These are phyloP conservation scores for Babyrousa celebensis DNA, from an alignment of 2,797 vertebrate genomes.

Conservation along the genomic window DNA sequence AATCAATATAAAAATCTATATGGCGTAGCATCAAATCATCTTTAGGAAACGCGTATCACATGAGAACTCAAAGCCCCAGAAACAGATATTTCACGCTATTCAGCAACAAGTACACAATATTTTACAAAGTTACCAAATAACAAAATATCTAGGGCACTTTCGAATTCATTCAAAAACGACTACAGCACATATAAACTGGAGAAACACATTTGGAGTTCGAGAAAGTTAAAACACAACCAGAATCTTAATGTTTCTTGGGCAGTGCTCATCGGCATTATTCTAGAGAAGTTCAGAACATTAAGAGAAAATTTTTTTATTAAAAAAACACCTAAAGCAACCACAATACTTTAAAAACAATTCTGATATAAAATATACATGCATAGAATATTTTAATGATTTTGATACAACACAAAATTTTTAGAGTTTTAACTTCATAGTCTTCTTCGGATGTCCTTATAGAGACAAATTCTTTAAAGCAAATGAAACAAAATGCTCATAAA, in stretches of 20 bases:
- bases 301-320: not conserved
- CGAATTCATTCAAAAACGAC: conserved; percentile 65
- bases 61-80: conserved; percentile 77
- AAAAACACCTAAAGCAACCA: not conserved
- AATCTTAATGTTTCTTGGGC: not conserved
- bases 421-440: conserved; percentile 28
- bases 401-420: not conserved
- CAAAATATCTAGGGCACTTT: conserved; percentile 64
- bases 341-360: conserved; percentile 23
- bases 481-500: not conserved
- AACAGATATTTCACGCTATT: conserved; percentile 76
- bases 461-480: not conserved
- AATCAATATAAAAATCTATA: conserved; percentile 88
- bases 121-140: conserved; percentile 80
- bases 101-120: conserved; percentile 86
- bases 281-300: conserved; percentile 29
- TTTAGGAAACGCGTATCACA: conserved; percentile 84
- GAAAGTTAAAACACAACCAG: not conserved
- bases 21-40: conserved; percentile 85
- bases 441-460: conserved; percentile 49
- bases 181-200: conserved; percentile 66
- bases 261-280: not conserved
- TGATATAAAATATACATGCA: conserved; percentile 26
- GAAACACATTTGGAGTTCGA: conserved; percentile 51
- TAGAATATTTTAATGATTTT: conserved; percentile 30